phyloP scores from a whole-genome alignment of 2,888 invertebrate species.

The Stegana nigrithorax region DNA sequence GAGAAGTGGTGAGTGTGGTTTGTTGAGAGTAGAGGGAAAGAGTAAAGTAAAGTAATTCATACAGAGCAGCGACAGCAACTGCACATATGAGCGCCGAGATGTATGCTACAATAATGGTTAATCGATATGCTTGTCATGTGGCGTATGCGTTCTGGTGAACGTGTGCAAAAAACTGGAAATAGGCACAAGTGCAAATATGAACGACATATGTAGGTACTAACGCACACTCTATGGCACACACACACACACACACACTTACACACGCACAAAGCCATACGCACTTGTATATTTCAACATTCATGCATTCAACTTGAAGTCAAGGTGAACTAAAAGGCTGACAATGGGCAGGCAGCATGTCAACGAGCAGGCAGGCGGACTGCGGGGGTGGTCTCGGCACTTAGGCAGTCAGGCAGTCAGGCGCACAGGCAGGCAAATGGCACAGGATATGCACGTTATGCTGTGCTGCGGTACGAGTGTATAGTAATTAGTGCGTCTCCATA shows the following conservation, averaged over 20 bases:
- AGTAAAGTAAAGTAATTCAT: neutral
- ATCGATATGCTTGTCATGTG: conserved; percentile 14
- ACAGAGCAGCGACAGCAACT: neutral
- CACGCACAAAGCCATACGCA: too few species aligned
- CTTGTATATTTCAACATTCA: too few species aligned
- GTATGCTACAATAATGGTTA: conserved; percentile 5
- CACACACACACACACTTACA: neutral
- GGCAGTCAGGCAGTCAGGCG: too few species aligned
- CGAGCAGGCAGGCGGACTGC: too few species aligned
- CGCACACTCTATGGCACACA: neutral
- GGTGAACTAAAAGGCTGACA: neutral
- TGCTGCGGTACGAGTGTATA: neutral
- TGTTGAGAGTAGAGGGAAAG: neutral
- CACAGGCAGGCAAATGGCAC: neutral
- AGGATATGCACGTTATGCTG: neutral
- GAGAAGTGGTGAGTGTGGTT: too few species aligned
- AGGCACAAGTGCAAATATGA: neutral
- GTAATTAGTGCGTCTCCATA: neutral
- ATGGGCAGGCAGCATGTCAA: neutral
- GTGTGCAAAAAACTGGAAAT: conserved; percentile 1
- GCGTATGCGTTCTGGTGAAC: neutral
- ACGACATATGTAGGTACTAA: neutral
- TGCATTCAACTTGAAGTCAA: too few species aligned
- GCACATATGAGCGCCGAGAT: neutral
- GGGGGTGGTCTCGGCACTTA: too few species aligned